Base-by-base conservation (phyloP, 2,888 invertebrate genomes). In the Coelogynopora nodosa region DNA sequence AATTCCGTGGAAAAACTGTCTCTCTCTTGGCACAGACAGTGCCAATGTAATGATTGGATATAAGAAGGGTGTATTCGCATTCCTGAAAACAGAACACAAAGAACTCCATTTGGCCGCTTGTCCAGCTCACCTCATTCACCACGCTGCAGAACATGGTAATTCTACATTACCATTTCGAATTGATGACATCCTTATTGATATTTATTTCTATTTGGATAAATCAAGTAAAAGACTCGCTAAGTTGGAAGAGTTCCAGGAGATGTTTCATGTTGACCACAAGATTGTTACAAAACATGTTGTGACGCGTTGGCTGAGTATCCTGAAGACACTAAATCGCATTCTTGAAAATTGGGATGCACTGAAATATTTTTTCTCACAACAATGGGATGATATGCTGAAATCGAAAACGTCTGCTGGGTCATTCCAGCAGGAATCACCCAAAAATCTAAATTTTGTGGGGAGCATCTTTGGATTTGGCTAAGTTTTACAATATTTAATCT, bases 71-170 rank as follows among this genome's bases (percentile, higher is more conserved):
- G 88, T 88, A 0, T 84, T 86, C 85, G 86, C 86, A 5, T 88
- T 87, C 49, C 31, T 87, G 13, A 84, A 84, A 30, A 29, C 88
- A n/a, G 84, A 88, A 31, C 87, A 88, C 1, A 84, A 87, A 29
- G 27, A 86, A 0, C 27, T 88, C 5, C 86, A 26, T 31, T 30
- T 88, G 31, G 86, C 87, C n/a, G 88, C 87, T 1, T 89, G 89
- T 31, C 27, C 87, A 0, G 31, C 84, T 10, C 88, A 88, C 80
- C 67, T 88, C 0, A 80, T 89, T 0, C 88, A 89, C 82, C 85
- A 86, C 67, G 88, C 87, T n/a, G 88, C 88, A 26, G 86, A 88
- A 81, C 87, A 88, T 82, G 88, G 80, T 26, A 29, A 67, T n/a
- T 0, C 23, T 23, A 30, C 85, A 30, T 26, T 86, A n/a, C 87